These are phyloP conservation scores for Bovichtus variegatus DNA, from an alignment of 2,797 vertebrate genomes.

Conservation along the genomic window DNA sequence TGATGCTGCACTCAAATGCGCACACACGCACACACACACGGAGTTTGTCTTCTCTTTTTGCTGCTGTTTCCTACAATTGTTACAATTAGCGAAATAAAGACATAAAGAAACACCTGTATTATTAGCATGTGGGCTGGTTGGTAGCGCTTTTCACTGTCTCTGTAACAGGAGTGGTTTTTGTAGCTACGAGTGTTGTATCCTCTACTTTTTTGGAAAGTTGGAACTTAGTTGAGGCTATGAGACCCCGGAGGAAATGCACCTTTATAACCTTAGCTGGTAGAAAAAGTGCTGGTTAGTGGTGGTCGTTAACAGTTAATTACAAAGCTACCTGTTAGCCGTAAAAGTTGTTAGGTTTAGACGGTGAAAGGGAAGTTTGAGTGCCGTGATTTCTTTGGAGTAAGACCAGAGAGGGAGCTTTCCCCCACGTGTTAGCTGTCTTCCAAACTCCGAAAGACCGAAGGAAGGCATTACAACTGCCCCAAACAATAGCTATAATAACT, in stretches of 20 bases:
- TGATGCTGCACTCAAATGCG: conserved; percentile 30
- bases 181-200: conserved; percentile 13
- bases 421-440: conserved; percentile 78
- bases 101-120: conserved; percentile 64
- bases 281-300: conserved; percentile 23
- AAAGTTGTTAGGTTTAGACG: conserved; percentile 36
- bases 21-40: conserved; percentile 49
- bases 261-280: conserved; percentile 2
- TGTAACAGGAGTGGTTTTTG: background rate
- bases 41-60: conserved; percentile 63
- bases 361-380: conserved; percentile 67
- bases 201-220: conserved; percentile 47
- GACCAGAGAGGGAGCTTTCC: conserved; percentile 61
- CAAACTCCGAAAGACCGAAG: conserved; percentile 40
- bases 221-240: conserved; percentile 54
- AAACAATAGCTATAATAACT: background rate
- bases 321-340: conserved; percentile 9
- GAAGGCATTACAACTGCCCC: background rate
- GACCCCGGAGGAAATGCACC: conserved; percentile 33
- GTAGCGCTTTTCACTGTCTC: conserved; percentile 11
- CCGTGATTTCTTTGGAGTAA: conserved; percentile 80
- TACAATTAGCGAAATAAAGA: conserved; percentile 61
- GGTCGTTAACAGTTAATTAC: conserved; percentile 21
- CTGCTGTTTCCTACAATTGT: conserved; percentile 12
- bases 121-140: background rate